Base-by-base conservation (phyloP, 2,888 invertebrate genomes). In the Oligia strigilis region DNA sequence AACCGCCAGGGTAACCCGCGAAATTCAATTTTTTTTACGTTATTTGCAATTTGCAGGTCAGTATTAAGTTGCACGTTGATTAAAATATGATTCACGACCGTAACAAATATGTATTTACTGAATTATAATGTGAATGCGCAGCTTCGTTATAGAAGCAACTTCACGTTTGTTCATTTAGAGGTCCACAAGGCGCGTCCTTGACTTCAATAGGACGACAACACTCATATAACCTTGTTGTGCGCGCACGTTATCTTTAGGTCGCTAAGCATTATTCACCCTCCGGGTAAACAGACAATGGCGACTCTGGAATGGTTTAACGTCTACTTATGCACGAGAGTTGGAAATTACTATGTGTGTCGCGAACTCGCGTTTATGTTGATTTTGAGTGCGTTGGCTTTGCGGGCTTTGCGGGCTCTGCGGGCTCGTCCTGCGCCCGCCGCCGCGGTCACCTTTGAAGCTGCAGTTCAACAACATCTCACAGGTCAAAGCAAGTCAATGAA, bases 361-460 rank as follows among this genome's bases (percentile, higher is more conserved):
- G 11, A 64, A 58, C 40, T 72, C 55, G n/a, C 75, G 46, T 52
- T 58, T 69, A 65, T 13, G 19, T 49, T 49, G 62, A 55, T 62
- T 64, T 46, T 58, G 52, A 81, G 80, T 75, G 52, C 74, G 73
- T 60, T 75, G 60, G 60, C 36, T 55, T n/a, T 74, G 73, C 8
- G 5, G 60, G 11, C 17, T n/a, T n/a, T n/a, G n/a, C n/a, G 29
- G 29, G 29, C 29, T 43, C 3, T 19, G 46, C 43, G 40, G 49
- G 72, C 81, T 66, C n/a, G 46, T 52, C 49, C 29, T 55, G 58
- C n/a, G 43, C 73, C 69, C 70, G 77, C 71, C 81, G 81, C 55
- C 72, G 71, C 84, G 89, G 92, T 90, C 91, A 92, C 91, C 91
- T 91, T 60, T n/a, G 88, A 71, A 55, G 52, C 76, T 52, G 46